phyloP scores from a whole-genome alignment of 35 echinoderm and acorn worm genomes.

The Chiridota heheva region DNA sequence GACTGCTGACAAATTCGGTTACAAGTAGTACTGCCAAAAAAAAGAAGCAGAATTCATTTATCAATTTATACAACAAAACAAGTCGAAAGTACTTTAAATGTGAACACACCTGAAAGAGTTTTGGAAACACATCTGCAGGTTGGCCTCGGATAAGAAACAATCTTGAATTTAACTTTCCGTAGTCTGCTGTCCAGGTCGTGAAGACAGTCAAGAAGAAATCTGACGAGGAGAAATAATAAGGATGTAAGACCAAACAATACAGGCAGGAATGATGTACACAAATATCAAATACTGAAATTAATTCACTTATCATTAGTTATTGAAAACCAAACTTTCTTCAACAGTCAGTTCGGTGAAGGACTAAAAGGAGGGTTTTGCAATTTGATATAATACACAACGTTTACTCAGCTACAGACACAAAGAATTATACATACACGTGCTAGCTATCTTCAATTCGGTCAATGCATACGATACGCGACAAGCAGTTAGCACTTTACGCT shows the following conservation, averaged over 20 bases:
- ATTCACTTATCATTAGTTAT: neutral
- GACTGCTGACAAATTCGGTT: too few relatives aligned
- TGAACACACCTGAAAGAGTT: conserved; percentile 73
- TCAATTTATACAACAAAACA: too few relatives aligned
- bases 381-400: too few relatives aligned
- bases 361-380: too few relatives aligned
- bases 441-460: too few relatives aligned
- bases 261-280: neutral
- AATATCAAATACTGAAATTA: neutral
- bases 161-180: conserved; percentile 77
- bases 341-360: neutral
- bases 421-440: too few relatives aligned
- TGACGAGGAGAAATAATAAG: conserved; percentile 9
- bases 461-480: too few relatives aligned
- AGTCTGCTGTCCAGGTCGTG: conserved; percentile 88
- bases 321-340: neutral
- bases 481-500: too few relatives aligned
- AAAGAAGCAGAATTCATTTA: too few relatives aligned
- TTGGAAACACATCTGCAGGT: conserved; percentile 90
- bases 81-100: too few relatives aligned
- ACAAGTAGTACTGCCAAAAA: too few relatives aligned
- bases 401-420: neutral
- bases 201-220: conserved; percentile 86
- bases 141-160: conserved; percentile 88
- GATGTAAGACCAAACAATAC: neutral